Percentiles rank a stretch among this genome's conserved stretches.
Evolutionary conservation across 2,797 vertebrate genomes (phyloP).

Genomic region (Cossypha polioptera): DNA sequence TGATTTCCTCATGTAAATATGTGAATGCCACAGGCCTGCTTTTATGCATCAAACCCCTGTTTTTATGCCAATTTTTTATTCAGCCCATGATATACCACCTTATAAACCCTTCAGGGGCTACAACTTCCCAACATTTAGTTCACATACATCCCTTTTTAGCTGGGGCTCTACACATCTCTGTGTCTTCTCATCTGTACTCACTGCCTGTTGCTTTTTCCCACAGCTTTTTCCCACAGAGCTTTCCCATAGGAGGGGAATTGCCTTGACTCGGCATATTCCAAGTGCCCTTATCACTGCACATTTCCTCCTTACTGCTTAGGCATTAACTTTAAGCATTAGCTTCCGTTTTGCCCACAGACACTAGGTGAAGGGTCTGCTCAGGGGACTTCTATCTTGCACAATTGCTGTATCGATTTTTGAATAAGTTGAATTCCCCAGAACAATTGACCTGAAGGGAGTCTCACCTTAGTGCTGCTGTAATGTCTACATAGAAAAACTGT

Average conservation of each 20-base stretch:
- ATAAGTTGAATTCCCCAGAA: background rate
- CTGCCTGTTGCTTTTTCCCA: background rate
- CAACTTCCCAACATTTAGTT: background rate
- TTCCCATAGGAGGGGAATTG: background rate
- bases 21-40: background rate
- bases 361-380: background rate
- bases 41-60: background rate
- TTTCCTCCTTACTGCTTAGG: background rate
- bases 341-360: background rate
- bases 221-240: background rate
- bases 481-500: background rate
- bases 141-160: background rate
- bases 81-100: background rate
- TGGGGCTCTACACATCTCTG: background rate
- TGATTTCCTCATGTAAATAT: background rate
- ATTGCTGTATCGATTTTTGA: background rate
- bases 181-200: background rate
- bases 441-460: background rate
- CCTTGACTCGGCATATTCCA: background rate
- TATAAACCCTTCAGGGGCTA: background rate
- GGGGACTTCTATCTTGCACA: background rate
- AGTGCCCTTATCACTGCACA: background rate
- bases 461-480: background rate
- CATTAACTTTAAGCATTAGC: background rate
- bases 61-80: background rate